Conservation (phyloP, 2,888 invertebrate genomes). For the Prosapia bicincta region DNA sequence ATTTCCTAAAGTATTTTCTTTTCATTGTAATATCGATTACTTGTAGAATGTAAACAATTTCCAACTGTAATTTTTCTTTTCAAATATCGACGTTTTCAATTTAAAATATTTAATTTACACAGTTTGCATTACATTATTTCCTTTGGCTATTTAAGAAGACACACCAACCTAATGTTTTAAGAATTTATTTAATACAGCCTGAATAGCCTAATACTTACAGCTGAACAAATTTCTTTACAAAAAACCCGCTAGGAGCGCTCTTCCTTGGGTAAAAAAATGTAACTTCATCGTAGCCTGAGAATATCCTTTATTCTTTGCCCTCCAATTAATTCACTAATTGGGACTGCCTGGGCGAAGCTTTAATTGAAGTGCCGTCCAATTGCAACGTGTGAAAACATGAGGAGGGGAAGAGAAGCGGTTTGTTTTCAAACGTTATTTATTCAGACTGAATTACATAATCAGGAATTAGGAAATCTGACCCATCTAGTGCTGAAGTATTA, state of each 20-base stretch:
- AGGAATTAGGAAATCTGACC: neutral
- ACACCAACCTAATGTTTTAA: no score
- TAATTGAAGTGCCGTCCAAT: neutral
- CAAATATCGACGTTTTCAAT: no score
- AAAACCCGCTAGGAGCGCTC: neutral
- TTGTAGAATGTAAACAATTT: no score
- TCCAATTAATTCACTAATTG: neutral
- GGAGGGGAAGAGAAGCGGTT: neutral
- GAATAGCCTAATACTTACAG: neutral
- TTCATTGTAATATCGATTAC: no score
- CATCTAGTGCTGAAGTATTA: no score
- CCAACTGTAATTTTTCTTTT: no score
- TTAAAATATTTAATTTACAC: no score
- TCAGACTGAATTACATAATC: neutral
- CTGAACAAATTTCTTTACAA: neutral
- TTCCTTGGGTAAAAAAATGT: neutral
- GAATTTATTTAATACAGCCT: no score
- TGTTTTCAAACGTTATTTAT: neutral
- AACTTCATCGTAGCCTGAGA: neutral
- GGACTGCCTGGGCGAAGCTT: neutral
- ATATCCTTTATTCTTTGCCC: neutral
- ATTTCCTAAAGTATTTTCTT: no score
- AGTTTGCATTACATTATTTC: no score
- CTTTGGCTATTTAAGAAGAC: no score
- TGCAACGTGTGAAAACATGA: neutral